Evolutionary conservation across 2,113 vertebrate genomes (phyloP), one percentile per base, ranked within the genome.

Genomic region (Pao palembangensis): DNA sequence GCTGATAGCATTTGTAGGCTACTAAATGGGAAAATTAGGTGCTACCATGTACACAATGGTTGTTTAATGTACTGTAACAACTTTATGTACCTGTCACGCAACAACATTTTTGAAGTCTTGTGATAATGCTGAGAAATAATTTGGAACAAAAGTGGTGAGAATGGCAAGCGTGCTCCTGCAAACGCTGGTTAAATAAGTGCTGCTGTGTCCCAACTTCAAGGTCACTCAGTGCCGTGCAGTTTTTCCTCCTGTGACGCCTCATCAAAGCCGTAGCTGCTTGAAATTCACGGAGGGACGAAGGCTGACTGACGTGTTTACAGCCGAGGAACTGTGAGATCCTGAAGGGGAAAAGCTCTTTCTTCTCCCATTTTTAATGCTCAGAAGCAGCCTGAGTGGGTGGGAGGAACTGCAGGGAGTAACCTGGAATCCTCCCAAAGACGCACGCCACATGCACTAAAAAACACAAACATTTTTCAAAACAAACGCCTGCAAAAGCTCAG

Each of bases 141-240:
- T n/a, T n/a, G n/a, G n/a, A n/a, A n/a, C n/a, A n/a, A n/a, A n/a
- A n/a, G 21, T 23, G 41, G 14, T 2, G 41, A 13, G 14, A 43
- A 11, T 15, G 41, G 41, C 21, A 2, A 43, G 10, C 6, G 42
- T 10, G 16, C 46, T 4, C n/a, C n/a, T 17, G 46, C 3, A n/a
- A 28, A 13, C 17, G 6, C 31, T n/a, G 46, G 21, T 23, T 23
- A 17, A 5, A 64, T 44, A 25, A 67, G 67, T 56, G 56, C 14
- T 42, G 44, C 31, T 47, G 43, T 47, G 43, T 59, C 46, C 61
- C 5, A 42, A 55, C 68, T 51, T 64, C 78, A 81, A 83, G 78
- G 78, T 81, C 78, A 80, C n/a, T 19, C 19, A 43, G 2, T 19
- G 55, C 42, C 28, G 55, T 4, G 0, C 11, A 31, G 25, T 53